phyloP scores from a whole-genome alignment of 2,797 vertebrate genomes.

The Dendrocincla fuliginosa region DNA sequence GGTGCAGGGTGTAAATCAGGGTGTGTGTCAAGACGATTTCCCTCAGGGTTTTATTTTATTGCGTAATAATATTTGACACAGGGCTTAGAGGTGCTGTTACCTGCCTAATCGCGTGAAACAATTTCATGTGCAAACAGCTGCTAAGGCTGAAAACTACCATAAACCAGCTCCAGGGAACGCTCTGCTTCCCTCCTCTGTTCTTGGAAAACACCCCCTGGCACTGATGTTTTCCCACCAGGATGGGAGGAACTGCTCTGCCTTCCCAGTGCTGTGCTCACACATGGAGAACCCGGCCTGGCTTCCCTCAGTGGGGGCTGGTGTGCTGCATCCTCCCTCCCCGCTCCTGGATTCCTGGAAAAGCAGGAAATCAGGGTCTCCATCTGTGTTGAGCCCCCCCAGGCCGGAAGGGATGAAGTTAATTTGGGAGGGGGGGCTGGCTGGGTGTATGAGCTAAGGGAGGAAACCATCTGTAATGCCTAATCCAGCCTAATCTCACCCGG shows the following conservation, averaged over 20 bases:
- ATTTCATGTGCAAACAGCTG: constrained; percentile 70
- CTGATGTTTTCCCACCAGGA: neutral
- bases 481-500: neutral
- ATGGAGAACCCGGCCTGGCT: neutral
- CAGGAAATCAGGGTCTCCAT: neutral
- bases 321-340: neutral
- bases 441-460: neutral
- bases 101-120: constrained; percentile 72
- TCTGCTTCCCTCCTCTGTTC: neutral
- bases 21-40: constrained; percentile 70
- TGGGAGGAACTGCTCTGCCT: neutral
- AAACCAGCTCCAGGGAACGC: neutral
- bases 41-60: constrained; percentile 69
- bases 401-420: neutral
- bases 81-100: constrained; percentile 77
- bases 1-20: constrained; percentile 75
- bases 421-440: neutral
- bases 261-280: rapidly evolving
- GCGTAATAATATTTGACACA: constrained; percentile 72
- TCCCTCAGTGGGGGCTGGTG: rapidly evolving
- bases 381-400: neutral
- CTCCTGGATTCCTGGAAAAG: neutral
- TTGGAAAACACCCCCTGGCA: neutral
- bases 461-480: neutral
- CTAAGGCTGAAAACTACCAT: constrained; percentile 16